A percentile compares a stretch with the other conserved stretches of the same genome.
These are phyloP conservation scores for Cardiocondyla obscurior DNA, from an alignment of 1,140 invertebrate species.

Conservation along the genomic window DNA sequence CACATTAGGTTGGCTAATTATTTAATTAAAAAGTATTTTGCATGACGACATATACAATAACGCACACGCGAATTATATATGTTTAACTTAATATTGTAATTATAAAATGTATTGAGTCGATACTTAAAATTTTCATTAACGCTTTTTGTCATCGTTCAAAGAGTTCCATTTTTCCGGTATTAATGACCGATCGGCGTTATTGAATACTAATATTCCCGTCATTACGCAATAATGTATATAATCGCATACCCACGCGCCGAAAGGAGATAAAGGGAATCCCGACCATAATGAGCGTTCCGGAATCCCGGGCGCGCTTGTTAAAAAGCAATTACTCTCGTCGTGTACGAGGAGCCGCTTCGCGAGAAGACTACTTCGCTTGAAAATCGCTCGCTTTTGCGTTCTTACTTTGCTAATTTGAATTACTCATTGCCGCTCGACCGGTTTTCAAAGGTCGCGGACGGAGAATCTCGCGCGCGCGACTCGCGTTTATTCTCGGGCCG, in stretches of 20 bases:
- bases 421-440: slow-evolving; percentile 24
- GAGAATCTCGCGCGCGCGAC: slow-evolving; percentile 33
- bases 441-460: slow-evolving; percentile 34
- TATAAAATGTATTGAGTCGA: neutral
- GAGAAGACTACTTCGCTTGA: slow-evolving; percentile 27
- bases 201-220: neutral
- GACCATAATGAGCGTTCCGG: slow-evolving; percentile 53
- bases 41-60: neutral
- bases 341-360: slow-evolving; percentile 14
- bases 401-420: slow-evolving; percentile 40
- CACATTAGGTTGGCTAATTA: neutral
- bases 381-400: slow-evolving; percentile 43
- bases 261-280: slow-evolving; percentile 32
- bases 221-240: slow-evolving; percentile 11
- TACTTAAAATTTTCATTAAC: neutral
- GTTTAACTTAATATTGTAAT: slow-evolving; percentile 6
- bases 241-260: neutral
- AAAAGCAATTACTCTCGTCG: slow-evolving; percentile 69
- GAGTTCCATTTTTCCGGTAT: neutral
- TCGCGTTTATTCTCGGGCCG: slow-evolving; percentile 30
- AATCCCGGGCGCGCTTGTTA: slow-evolving; percentile 63
- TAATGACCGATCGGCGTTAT: neutral
- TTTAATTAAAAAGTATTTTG: neutral
- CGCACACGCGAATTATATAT: neutral
- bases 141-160: neutral